Base-by-base conservation (phyloP, 2,888 invertebrate species). In the Endotricha flammealis region DNA sequence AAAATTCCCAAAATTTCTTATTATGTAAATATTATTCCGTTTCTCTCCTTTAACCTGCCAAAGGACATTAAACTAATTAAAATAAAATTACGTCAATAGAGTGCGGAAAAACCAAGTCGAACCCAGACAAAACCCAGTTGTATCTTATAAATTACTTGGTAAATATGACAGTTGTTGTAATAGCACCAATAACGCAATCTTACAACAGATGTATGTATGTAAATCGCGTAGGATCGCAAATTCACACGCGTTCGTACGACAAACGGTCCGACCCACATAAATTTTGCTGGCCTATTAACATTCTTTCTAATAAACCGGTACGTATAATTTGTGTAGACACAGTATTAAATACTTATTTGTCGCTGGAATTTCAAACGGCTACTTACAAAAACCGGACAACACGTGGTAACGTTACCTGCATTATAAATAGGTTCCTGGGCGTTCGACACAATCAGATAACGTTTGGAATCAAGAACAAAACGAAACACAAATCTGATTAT, bases 211-310 rank as follows among this genome's bases (percentile, higher is more conserved):
- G 34, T 45, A 34, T 44, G 52, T 51, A 64, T 59, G 48, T 53
- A 42, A 54, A 53, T 36, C 57, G 49, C 55, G 53, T 57, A 50
- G 45, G 42, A 46, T 29, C 29, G 14, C 35, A 42, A 48, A 59
- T 61, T 57, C 50, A 44, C 56, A 63, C 51, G 51, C 17, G 17
- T 7, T 17, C 9, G 17, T 29, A 10, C 17, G 17, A 17, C 5
- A 8, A 13, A 16, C 17, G 5, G 29, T 42, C 40, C 48, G 62
- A 45, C 62, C 61, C 57, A 70, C 54, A 63, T 70, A 42, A n/a
- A 60, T 64, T 64, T 59, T 52, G 54, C 39, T 48, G 53, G 42
- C 50, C 58, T 54, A 65, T 69, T 66, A 64, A 61, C 60, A 69
- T 67, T 70, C 44, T 67, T 68, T 62, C 37, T 42, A 51, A 53